phyloP scores from a whole-genome alignment of 2,888 invertebrate species.

The Lasioglossum lativentre region DNA sequence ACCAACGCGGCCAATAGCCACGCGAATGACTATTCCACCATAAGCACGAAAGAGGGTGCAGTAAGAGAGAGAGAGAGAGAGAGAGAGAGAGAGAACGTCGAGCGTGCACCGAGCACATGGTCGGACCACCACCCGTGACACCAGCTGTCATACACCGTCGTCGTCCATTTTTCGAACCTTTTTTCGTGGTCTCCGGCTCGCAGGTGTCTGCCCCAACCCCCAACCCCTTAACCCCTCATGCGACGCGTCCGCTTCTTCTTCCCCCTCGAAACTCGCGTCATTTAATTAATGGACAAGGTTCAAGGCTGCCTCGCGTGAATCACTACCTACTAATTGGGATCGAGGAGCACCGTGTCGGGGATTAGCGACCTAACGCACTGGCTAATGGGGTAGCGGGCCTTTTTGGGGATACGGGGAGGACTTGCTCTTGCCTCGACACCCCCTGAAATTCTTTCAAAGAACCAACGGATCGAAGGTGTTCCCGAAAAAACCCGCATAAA shows the following conservation, averaged over 20 bases:
- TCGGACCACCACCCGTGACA: constrained; percentile 78
- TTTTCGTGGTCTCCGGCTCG: constrained; percentile 20
- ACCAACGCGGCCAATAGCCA: constrained; percentile 18
- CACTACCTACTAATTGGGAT: constrained; percentile 40
- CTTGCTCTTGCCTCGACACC: neutral
- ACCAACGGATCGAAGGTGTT: neutral
- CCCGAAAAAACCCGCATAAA: neutral
- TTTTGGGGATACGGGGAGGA: constrained; percentile 22
- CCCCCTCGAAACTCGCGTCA: neutral
- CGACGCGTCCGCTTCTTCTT: neutral
- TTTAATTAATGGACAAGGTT: constrained; percentile 50
- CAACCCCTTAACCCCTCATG: neutral
- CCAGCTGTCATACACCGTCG: constrained; percentile 76
- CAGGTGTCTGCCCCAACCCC: constrained; percentile 40
- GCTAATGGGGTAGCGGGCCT: constrained; percentile 25
- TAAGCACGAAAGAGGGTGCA: neutral
- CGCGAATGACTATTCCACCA: constrained; percentile 28
- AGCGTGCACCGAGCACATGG: constrained; percentile 74
- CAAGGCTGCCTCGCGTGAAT: constrained; percentile 54
- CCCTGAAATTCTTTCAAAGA: neutral
- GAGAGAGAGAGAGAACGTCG: constrained; percentile 16
- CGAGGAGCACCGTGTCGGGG: constrained; percentile 18
- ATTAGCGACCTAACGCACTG: constrained; percentile 20
- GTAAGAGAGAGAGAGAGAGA: too few relatives aligned
- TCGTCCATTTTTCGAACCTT: constrained; percentile 20